These are phyloP conservation scores for Hirtodrosophila histrioides DNA, from an alignment of 2,888 invertebrate species.

Conservation along the genomic window DNA sequence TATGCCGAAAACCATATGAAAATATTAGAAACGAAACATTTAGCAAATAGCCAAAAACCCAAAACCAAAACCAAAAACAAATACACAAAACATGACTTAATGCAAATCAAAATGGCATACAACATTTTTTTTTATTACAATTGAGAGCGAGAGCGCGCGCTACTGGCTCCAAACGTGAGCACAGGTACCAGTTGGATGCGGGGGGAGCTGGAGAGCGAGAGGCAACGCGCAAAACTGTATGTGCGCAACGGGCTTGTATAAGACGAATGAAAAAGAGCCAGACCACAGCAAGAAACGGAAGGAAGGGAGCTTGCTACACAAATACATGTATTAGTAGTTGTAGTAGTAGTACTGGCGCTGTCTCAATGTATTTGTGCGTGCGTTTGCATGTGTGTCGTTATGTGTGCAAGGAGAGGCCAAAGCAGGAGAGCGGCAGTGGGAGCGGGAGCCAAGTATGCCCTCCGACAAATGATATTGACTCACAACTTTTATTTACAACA, in stretches of 20 bases:
- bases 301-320: slow-evolving; percentile 70
- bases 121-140: slow-evolving; percentile 48
- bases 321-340: slow-evolving; percentile 46
- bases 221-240: slow-evolving; percentile 65
- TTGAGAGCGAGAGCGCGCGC: slow-evolving; percentile 55
- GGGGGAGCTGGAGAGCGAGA: slow-evolving; percentile 7
- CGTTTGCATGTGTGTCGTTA: slow-evolving; percentile 25
- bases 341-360: slow-evolving; percentile 16
- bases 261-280: slow-evolving; percentile 57
- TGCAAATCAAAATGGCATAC: slow-evolving; percentile 68
- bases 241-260: slow-evolving; percentile 76
- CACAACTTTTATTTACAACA: slow-evolving; percentile 58
- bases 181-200: slow-evolving; percentile 50
- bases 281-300: slow-evolving; percentile 61
- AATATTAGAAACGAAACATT: slow-evolving; percentile 60
- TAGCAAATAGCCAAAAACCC: slow-evolving; percentile 30
- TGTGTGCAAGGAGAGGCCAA: slow-evolving; percentile 29
- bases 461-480: slow-evolving; percentile 68
- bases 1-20: slow-evolving; percentile 45
- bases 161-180: slow-evolving; percentile 58
- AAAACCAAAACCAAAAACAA: slow-evolving; percentile 30
- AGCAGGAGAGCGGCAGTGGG: slow-evolving; percentile 19
- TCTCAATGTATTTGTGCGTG: slow-evolving; percentile 17
- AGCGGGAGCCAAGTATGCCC: slow-evolving; percentile 52
- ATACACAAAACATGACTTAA: slow-evolving; percentile 69